Evolutionary conservation across 2,888 invertebrate species (phyloP), one percentile per base, ranked within the genome.

Genomic region (Tinea semifulvella): DNA sequence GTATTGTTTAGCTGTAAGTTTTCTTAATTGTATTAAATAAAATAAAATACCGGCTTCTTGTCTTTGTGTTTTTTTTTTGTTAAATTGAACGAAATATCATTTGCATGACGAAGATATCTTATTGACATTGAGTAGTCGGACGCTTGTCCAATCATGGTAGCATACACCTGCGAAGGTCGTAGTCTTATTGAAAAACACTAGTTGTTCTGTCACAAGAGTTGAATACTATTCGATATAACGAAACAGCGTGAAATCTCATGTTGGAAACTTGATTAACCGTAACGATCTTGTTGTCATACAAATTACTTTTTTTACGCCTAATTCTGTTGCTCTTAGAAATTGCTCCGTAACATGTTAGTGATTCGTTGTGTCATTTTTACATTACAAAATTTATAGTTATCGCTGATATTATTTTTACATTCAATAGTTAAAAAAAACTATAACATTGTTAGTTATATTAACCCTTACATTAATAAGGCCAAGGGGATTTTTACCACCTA

Each of bases 51-150:
- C n/a, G n/a, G n/a, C n/a, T n/a, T n/a, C n/a, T n/a, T n/a, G n/a
- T n/a, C n/a, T n/a, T n/a, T n/a, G n/a, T n/a, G n/a, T n/a, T n/a
- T n/a, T n/a, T n/a, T n/a, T n/a, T n/a, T n/a, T n/a, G n/a, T n/a
- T n/a, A n/a, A n/a, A n/a, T n/a, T 25, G 8, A 11, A 38, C 11
- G 16, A 17, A 17, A 19, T 4, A 22, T 2, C 11, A 22, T 40
- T 14, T 40, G 40, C 40, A 22, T 40, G 22, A 20, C 22, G 19
- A 40, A 40, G 13, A 20, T 6, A 22, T 20, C n/a, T 22, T 14
- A 40, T 40, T 40, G 40, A 11, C 40, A 40, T 40, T 40, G 40
- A 40, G n/a, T 19, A 22, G 20, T 8, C 8, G 38, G 7, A 38
- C 18, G 22, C n/a, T 22, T 22, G 40, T 40, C 19, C 40, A n/a